Base-by-base conservation (phyloP, 92 coral and sea anemone genomes). In the Phenganax stokvisi region DNA sequence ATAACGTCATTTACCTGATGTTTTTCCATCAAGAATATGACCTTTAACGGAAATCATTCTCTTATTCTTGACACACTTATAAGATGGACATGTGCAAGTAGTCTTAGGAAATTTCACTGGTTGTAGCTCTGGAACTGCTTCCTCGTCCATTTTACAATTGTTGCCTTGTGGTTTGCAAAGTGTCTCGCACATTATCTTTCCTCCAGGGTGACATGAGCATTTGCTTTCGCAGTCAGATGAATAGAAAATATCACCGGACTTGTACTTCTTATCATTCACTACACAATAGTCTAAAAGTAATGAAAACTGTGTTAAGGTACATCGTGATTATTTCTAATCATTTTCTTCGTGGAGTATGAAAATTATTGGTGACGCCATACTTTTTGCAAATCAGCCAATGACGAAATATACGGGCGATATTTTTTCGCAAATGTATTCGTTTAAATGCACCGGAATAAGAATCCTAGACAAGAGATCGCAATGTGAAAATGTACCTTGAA, bases 121-220 rank as follows among this genome's bases (percentile, higher is more conserved):
- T 11, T 15, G 2, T 25, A 6, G 16, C 2, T 44, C 62, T 52
- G 51, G 17, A 31, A 68, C 73, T 44, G 73, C 54, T 68, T 51
- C 54, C 29, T 44, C 65, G 53, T 64, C 62, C 10, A 79, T 30
- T 62, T 29, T 29, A 64, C 83, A 79, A 28, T 37, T 16, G 17
- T 47, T 44, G n/a, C 68, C 73, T 28, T 79, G 53, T 6, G 54
- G 52, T 20, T 51, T 12, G 54, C 73, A 68, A 8, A 68, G 73
- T 53, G 73, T 16, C 17, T 30, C 15, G 47, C 73, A 68, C 1
- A 29, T 30, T 30, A 68, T 17, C 3, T 68, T 68, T 13, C 73
- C 73, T 9, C 73, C 73, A 68, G 73, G 73, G 15, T 28, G 37
- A 37, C 73, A 68, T 30, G 73, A 30, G 15, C 73, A 68, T 68